These are phyloP conservation scores for Grapholita molesta DNA, from an alignment of 1,140 invertebrate species.

Conservation along the genomic window DNA sequence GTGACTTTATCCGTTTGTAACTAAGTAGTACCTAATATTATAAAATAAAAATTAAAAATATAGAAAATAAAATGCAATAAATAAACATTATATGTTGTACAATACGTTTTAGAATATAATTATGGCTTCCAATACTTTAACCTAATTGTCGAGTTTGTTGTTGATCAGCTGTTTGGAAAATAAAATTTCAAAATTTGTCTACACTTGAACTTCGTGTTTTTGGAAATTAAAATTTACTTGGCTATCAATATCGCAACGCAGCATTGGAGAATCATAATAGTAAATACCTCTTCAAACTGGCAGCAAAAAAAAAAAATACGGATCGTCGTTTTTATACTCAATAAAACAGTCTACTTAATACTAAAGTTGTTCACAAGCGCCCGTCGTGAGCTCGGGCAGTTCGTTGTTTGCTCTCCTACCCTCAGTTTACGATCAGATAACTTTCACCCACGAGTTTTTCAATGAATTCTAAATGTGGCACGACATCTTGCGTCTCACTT, in stretches of 20 bases:
- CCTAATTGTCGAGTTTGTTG: too few relatives aligned
- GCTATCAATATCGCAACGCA: not conserved
- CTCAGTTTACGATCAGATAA: constrained; percentile 72
- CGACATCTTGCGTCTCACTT: constrained; percentile 26
- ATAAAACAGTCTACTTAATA: constrained; percentile 16
- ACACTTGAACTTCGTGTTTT: not conserved
- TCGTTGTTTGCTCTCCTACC: constrained; percentile 21
- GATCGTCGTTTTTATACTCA: constrained; percentile 5
- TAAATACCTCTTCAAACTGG: not conserved
- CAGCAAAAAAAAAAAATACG: constrained; percentile 14
- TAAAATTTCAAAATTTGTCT: too few relatives aligned
- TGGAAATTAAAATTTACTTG: not conserved
- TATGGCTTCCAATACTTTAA: too few relatives aligned
- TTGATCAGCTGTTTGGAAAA: too few relatives aligned
- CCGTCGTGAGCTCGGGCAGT: constrained; percentile 35
- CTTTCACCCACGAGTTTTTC: constrained; percentile 72
- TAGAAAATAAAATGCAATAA: too few relatives aligned
- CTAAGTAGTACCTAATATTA: too few relatives aligned
- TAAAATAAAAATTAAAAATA: too few relatives aligned
- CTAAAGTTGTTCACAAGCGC: constrained; percentile 38
- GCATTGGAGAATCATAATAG: too few relatives aligned
- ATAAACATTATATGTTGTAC: too few relatives aligned
- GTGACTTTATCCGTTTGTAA: too few relatives aligned
- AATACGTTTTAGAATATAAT: too few relatives aligned
- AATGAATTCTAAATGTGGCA: constrained; percentile 76